Conservation (phyloP, 2,888 invertebrate species). For the Ptychoptera albimana region DNA sequence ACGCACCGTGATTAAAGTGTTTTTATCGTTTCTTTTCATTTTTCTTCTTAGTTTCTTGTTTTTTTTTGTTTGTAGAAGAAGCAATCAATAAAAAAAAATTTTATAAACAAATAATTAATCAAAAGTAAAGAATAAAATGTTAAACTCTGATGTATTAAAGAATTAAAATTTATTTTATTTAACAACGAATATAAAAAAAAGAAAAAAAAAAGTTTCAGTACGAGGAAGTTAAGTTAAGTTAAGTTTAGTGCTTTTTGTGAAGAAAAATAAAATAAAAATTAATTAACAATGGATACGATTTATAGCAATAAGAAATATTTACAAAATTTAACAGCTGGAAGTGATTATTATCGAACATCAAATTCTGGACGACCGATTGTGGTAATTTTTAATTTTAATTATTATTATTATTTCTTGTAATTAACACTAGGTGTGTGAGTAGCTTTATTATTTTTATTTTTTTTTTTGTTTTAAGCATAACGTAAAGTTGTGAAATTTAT, state of each 20-base stretch:
- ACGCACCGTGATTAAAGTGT: too few species aligned
- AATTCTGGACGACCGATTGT: conserved; percentile 26
- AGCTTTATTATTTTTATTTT: background rate
- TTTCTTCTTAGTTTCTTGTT: too few species aligned
- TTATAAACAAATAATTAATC: too few species aligned
- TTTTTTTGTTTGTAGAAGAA: too few species aligned
- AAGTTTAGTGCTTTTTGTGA: too few species aligned
- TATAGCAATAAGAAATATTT: conserved; percentile 32
- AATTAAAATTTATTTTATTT: too few species aligned
- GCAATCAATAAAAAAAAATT: too few species aligned
- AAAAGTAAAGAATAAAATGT: too few species aligned
- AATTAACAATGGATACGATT: conserved; percentile 26
- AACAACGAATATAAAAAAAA: background rate
- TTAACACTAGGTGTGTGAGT: background rate
- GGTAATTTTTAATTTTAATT: conserved; percentile 14
- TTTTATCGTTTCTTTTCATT: too few species aligned
- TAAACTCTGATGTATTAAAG: too few species aligned
- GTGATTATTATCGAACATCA: conserved; percentile 28
- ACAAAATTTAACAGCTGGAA: conserved; percentile 27
- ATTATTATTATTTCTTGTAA: background rate
- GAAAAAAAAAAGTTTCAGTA: background rate
- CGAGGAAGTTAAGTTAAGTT: background rate
- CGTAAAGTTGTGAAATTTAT: background rate
- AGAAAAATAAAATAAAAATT: background rate
- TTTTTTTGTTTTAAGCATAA: background rate